These are phyloP conservation scores for Caenorhabditis uteleia DNA, from an alignment of 2,888 invertebrate genomes.

Conservation along the genomic window DNA sequence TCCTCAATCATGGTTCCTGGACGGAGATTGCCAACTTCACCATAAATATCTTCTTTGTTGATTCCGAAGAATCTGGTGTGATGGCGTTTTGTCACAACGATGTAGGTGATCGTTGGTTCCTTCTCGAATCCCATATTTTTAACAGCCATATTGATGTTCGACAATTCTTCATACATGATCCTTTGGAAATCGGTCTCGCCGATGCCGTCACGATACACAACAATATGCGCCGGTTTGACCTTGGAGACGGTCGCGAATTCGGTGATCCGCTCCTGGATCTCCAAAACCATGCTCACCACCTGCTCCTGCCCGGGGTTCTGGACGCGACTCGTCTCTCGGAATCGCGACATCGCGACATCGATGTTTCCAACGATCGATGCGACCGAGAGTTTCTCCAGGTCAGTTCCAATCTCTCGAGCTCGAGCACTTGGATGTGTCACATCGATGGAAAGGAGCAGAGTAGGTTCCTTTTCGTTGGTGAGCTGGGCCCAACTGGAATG, in stretches of 20 bases:
- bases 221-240: background rate
- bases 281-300: no score
- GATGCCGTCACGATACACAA: slow-evolving; percentile 1
- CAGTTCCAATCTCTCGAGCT: no score
- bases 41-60: no score
- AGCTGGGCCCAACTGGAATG: background rate
- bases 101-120: background rate
- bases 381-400: no score
- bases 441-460: background rate
- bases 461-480: background rate
- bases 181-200: background rate
- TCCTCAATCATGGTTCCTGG: background rate
- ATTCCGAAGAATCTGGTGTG: background rate
- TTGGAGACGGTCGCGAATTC: no score
- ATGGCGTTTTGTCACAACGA: slow-evolving; percentile 1
- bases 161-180: background rate
- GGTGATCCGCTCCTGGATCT: no score
- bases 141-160: background rate
- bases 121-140: background rate
- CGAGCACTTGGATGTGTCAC: background rate
- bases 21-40: background rate
- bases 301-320: no score
- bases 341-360: no score
- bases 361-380: background rate
- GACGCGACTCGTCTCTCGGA: no score